Evolutionary conservation across 2,888 invertebrate species (phyloP).

Genomic region (Polydrusus tereticollis): DNA sequence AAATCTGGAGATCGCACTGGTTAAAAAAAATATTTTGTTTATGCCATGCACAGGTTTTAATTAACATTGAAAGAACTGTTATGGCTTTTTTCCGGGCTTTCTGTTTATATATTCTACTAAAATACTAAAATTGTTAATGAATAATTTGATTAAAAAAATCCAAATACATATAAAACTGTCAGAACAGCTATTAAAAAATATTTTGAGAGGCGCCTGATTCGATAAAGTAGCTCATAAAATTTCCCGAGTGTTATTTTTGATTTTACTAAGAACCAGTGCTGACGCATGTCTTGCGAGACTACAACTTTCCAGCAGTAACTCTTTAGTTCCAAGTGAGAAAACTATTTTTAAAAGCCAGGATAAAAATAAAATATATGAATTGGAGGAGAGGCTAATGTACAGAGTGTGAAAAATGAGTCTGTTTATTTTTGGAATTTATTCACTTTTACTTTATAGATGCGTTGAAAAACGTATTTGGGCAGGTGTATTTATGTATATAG

Average conservation of each 20-base stretch:
- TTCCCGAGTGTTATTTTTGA: constrained; percentile 29
- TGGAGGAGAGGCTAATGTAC: constrained; percentile 33
- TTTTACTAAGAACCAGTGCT: constrained; percentile 25
- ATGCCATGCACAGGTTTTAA: no score
- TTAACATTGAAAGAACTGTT: no score
- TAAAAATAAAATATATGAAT: constrained; percentile 39
- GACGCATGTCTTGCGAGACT: constrained; percentile 20
- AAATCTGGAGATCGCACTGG: no score
- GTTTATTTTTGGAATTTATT: constrained; percentile 40
- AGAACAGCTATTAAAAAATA: constrained; percentile 6
- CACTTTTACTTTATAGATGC: constrained; percentile 19
- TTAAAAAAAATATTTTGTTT: no score
- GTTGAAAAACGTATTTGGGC: constrained; percentile 16
- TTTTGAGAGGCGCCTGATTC: constrained; percentile 9
- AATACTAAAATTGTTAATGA: no score
- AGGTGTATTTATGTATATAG: constrained; percentile 15
- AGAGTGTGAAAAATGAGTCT: constrained; percentile 37
- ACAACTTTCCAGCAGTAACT: constrained; percentile 20
- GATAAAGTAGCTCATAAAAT: constrained; percentile 24
- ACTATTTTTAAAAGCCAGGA: constrained; percentile 40
- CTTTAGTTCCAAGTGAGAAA: constrained; percentile 14
- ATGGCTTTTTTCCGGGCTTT: no score
- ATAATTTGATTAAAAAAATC: no score
- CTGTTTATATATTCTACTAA: no score
- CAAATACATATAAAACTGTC: constrained; percentile 17